Percentiles rank a stretch among this genome's conserved stretches.
Evolutionary conservation across 2,888 invertebrate genomes (phyloP).

Genomic region (Trichacis sp.): DNA sequence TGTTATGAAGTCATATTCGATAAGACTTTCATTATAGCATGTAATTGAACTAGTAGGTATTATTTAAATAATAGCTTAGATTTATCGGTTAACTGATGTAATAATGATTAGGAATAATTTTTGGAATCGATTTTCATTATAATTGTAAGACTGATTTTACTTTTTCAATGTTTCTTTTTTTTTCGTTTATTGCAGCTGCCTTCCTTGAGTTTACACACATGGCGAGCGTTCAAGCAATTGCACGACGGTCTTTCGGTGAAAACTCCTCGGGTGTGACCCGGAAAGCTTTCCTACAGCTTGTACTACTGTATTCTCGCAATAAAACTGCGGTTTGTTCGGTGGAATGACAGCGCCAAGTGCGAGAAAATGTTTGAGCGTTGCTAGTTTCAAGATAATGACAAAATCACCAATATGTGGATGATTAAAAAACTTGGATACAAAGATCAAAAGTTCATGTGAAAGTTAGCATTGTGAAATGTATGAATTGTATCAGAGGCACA

Average conservation of each 20-base stretch:
- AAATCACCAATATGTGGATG: constrained; percentile 31
- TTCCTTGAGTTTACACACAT: constrained; percentile 3
- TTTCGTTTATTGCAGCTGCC: too few relatives aligned
- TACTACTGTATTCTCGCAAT: constrained; percentile 18
- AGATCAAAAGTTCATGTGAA: constrained; percentile 23
- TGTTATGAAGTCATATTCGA: too few relatives aligned
- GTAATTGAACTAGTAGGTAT: too few relatives aligned
- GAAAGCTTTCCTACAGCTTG: constrained; percentile 11
- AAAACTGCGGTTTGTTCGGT: constrained; percentile 14
- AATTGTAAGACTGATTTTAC: too few relatives aligned
- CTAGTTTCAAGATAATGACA: constrained; percentile 16
- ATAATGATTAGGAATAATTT: too few relatives aligned
- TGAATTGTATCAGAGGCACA: too few relatives aligned
- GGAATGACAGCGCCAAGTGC: constrained; percentile 11
- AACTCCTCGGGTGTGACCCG: constrained; percentile 7
- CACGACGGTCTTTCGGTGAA: not conserved
- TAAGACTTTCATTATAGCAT: too few relatives aligned
- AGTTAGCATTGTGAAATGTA: not conserved
- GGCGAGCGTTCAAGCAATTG: not conserved
- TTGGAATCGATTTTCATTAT: too few relatives aligned
- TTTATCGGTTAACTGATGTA: too few relatives aligned
- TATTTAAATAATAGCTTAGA: too few relatives aligned
- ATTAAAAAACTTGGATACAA: constrained; percentile 25
- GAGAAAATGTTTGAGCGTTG: constrained; percentile 27
- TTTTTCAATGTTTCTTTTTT: too few relatives aligned